phyloP scores from a whole-genome alignment of 2,888 invertebrate genomes.

The Meghimatium bilineatum region DNA sequence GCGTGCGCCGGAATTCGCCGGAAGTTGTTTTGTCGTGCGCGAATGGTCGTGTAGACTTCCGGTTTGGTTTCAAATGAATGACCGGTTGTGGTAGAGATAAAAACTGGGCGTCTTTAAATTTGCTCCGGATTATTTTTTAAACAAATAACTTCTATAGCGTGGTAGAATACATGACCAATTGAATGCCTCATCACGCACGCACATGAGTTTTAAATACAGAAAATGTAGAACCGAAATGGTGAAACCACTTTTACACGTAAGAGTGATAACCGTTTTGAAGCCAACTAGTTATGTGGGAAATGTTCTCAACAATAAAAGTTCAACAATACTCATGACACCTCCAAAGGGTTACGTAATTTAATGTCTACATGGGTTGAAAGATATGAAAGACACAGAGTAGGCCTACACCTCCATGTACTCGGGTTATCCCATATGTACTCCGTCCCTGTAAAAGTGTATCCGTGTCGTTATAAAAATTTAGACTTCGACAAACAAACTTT shows the following conservation, averaged over 20 bases:
- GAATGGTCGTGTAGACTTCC: slow-evolving; percentile 35
- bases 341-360: too few species aligned
- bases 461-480: too few species aligned
- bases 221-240: background rate
- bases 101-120: background rate
- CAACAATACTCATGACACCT: too few species aligned
- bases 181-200: background rate
- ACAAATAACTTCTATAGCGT: background rate
- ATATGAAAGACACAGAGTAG: too few species aligned
- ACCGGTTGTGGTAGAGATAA: slow-evolving; percentile 8
- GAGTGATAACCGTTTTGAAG: background rate
- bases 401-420: too few species aligned
- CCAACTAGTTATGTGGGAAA: too few species aligned
- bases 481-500: too few species aligned
- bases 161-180: background rate
- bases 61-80: slow-evolving; percentile 6
- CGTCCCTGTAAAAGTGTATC: too few species aligned
- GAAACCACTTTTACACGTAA: background rate
- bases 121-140: background rate
- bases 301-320: too few species aligned
- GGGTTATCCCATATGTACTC: too few species aligned
- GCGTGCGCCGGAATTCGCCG: slow-evolving; percentile 43
- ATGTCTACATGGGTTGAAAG: too few species aligned
- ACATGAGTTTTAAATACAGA: background rate
- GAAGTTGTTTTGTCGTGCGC: slow-evolving; percentile 38